Base-by-base conservation (phyloP, 2,113 vertebrate species). In the Euleptes europaea region DNA sequence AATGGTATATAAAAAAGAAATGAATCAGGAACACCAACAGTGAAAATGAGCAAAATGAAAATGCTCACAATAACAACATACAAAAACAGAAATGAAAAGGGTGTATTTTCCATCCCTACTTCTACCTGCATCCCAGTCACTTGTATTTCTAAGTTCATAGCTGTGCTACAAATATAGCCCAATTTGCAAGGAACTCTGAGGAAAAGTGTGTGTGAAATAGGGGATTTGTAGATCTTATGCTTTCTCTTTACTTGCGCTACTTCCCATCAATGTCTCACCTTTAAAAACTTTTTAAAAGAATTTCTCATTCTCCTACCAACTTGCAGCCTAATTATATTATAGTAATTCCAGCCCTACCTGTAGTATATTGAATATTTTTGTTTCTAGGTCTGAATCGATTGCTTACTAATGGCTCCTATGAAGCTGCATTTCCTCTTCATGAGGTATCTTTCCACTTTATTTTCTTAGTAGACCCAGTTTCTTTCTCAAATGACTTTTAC, bases 391-490 rank as follows among this genome's bases (percentile, higher is more conserved):
- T 99, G 82, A 99, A 99, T 96, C 97, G 98, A 87, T 96, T 99
- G 92, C 96, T 99, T 91, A 98, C 96, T 95, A 99, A 99, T 89
- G 97, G 95, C 92, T 98, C 98, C 83, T 99, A 99, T 92, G 98
- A 98, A 91, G 97, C 98, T 93, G 98, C 98, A 11, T 99, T 99
- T 93, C 98, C 98, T 89, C 96, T 99, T 91, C 98, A 99, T 72
- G 98, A 99, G 97, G 98, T 99, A 98, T 92, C 87, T 85, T 88
- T 47, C 40, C 80, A 67, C 31, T 67, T 87, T 70, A 83, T 88
- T 87, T 63, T 84, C 28, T 63, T 38, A 81, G 23, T 1, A 26
- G 23, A 9, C 0, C 4, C 51, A 23, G 26, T 44, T 57, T 42
- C 33, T 57, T 83, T 51, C n/a, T 51, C 17, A 73, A 10, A 31